These are phyloP conservation scores for Drosophila nigromelanica DNA, from an alignment of 1,140 invertebrate species.

Conservation along the genomic window DNA sequence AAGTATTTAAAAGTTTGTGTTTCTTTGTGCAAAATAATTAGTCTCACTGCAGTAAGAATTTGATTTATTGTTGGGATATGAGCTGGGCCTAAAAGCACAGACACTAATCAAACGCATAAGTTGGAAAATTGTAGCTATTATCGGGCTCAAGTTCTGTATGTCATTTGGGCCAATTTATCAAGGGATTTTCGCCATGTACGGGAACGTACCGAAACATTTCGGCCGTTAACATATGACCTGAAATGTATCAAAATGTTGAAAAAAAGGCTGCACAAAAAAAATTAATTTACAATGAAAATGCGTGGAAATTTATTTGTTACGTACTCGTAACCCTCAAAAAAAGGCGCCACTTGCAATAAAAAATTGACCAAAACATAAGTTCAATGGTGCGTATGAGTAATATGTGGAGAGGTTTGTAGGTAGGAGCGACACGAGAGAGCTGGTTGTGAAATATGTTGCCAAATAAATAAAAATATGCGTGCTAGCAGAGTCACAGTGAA, in stretches of 20 bases:
- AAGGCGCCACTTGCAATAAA: conserved; percentile 46
- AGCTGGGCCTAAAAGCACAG: conserved; percentile 12
- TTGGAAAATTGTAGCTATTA: conserved; percentile 10
- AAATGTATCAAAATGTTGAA: conserved; percentile 54
- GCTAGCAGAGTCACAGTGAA: conserved; percentile 23
- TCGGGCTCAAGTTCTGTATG: conserved; percentile 26
- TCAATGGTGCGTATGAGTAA: conserved; percentile 65
- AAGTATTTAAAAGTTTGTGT: conserved; percentile 14
- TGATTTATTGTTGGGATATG: conserved; percentile 10
- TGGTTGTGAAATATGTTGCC: conserved; percentile 66
- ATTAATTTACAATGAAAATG: conserved; percentile 75
- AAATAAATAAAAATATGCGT: conserved; percentile 67
- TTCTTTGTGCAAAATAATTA: conserved; percentile 47
- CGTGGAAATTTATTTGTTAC: conserved; percentile 51
- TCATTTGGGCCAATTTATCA: conserved; percentile 55
- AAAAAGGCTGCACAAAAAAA: conserved; percentile 47
- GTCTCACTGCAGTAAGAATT: neutral
- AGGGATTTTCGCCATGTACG: conserved; percentile 39
- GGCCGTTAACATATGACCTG: conserved; percentile 45
- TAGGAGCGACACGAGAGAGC: conserved; percentile 2
- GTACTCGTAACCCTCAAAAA: conserved; percentile 26
- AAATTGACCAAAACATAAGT: conserved; percentile 75
- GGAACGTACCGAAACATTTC: conserved; percentile 13
- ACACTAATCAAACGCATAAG: conserved; percentile 44
- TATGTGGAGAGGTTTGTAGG: conserved; percentile 2